Conservation (phyloP, 2,113 vertebrate genomes). For the Dicrurus megarhynchus region DNA sequence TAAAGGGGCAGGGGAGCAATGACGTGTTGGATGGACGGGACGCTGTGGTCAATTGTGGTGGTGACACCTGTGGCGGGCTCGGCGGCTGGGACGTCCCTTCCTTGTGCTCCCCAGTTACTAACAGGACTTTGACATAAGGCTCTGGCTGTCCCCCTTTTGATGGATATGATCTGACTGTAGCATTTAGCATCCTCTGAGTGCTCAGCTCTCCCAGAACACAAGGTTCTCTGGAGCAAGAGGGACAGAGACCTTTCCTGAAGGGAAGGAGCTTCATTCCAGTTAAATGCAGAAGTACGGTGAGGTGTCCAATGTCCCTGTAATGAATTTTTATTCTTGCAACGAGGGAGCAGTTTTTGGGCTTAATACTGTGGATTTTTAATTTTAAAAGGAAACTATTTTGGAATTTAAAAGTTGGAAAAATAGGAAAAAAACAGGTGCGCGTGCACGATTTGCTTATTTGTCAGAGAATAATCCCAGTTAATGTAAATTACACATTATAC, state of each 20-base stretch:
- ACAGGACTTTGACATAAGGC: background rate
- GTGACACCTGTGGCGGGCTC: slow-evolving; percentile 70
- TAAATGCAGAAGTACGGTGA: background rate
- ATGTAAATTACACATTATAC: background rate
- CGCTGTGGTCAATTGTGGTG: slow-evolving; percentile 61
- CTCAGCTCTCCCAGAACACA: background rate
- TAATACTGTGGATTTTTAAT: background rate
- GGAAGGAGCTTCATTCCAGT: background rate
- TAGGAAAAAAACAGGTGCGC: background rate
- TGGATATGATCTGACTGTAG: slow-evolving; percentile 33
- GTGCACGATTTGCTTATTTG: accelerated
- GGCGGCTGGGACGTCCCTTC: slow-evolving; percentile 15
- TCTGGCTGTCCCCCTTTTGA: slow-evolving; percentile 5
- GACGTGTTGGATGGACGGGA: slow-evolving; percentile 67
- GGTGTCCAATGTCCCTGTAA: background rate
- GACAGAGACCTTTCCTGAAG: background rate
- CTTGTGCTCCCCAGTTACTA: slow-evolving; percentile 26
- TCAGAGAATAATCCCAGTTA: background rate
- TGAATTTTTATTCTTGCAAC: background rate
- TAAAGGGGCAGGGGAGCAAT: slow-evolving; percentile 73
- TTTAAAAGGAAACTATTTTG: background rate
- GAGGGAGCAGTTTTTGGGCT: background rate
- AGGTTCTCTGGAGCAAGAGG: background rate
- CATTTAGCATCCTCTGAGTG: background rate
- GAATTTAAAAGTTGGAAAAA: background rate